Evolutionary conservation across 2,113 vertebrate species (phyloP), one percentile per base, ranked within the genome.

Genomic region (Tamias sibiricus): DNA sequence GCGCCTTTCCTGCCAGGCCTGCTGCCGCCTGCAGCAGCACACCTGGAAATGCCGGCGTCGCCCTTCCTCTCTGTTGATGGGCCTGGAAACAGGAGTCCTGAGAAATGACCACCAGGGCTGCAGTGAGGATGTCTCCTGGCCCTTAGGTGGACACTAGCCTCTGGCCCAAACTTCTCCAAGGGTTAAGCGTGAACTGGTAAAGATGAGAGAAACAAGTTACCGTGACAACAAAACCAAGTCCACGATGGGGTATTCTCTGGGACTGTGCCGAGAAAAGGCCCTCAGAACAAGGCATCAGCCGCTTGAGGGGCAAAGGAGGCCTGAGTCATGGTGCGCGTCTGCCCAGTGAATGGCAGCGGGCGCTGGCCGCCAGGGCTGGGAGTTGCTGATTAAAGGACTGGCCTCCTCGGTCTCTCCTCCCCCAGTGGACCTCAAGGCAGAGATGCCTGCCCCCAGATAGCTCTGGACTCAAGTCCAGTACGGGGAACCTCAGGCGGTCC

Each of bases 401-500:
- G 16, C 14, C 52, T 57, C 77, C 66, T n/a, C 26, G 68, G 4
- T 37, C 22, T 44, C 12, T 37, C 75, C 5, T 20, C 49, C 44
- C 64, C n/a, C 75, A 66, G 11, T 0, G 14, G 12, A 19, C 2
- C 17, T 54, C 16, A 40, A 79, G 44, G 62, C 47, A 14, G 12
- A 52, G 74, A 68, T 35, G 59, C 44, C 69, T 62, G 76, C 91
- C 96, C 62, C 54, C 62, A 90, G 91, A 92, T 76, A 68, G 47
- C 66, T 87, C 47, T 89, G 95, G 72, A 74, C 91, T 72, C 22
- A 2, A 76, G 76, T 94, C 79, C 93, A 88, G 88, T 87, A 94
- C 92, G 96, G 90, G 90, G 92, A 98, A 82, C 81, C 32, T 68
- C 76, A 86, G 92, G 95, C 95, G 95, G 90, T 72, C 30, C 94